Evolutionary conservation across 1,140 invertebrate genomes (phyloP).

Genomic region (Plodia interpunctella): DNA sequence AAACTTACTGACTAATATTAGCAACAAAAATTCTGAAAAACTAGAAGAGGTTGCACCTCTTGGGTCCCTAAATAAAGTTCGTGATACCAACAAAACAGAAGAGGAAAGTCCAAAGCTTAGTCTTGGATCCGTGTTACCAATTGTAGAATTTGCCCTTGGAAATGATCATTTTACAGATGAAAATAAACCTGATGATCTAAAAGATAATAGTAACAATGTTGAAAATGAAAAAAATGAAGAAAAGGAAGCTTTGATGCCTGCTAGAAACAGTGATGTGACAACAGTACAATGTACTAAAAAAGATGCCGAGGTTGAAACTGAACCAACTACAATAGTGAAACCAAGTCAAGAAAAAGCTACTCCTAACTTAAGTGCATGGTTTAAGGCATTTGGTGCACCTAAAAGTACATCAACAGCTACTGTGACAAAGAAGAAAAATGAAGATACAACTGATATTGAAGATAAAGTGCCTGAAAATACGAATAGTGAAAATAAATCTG

Average conservation of each 20-base stretch:
- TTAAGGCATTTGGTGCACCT: slow-evolving; percentile 92
- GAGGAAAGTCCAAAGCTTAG: slow-evolving; percentile 87
- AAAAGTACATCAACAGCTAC: slow-evolving; percentile 67
- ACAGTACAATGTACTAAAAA: slow-evolving; percentile 56
- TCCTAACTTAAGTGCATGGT: slow-evolving; percentile 92
- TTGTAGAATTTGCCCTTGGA: slow-evolving; percentile 78
- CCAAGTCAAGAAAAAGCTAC: slow-evolving; percentile 82
- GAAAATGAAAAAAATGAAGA: slow-evolving; percentile 32
- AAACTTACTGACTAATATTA: slow-evolving; percentile 82
- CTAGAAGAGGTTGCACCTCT: slow-evolving; percentile 70
- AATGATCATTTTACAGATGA: slow-evolving; percentile 78
- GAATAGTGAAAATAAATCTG: slow-evolving; percentile 42
- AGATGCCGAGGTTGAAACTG: slow-evolving; percentile 60
- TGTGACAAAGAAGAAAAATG: slow-evolving; percentile 67
- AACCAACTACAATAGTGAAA: slow-evolving; percentile 51
- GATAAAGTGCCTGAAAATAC: slow-evolving; percentile 51
- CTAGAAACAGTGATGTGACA: slow-evolving; percentile 38
- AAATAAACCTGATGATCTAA: slow-evolving; percentile 45
- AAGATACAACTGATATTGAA: slow-evolving; percentile 49
- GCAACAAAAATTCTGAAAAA: slow-evolving; percentile 67
- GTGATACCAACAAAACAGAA: slow-evolving; percentile 78
- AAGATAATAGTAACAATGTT: slow-evolving; percentile 30
- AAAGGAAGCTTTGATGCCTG: not conserved
- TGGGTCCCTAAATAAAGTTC: slow-evolving; percentile 65
- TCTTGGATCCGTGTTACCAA: slow-evolving; percentile 87